Evolutionary conservation across 2,888 invertebrate species (phyloP), one percentile per base, ranked within the genome.

Genomic region (Callinectes sapidus): DNA sequence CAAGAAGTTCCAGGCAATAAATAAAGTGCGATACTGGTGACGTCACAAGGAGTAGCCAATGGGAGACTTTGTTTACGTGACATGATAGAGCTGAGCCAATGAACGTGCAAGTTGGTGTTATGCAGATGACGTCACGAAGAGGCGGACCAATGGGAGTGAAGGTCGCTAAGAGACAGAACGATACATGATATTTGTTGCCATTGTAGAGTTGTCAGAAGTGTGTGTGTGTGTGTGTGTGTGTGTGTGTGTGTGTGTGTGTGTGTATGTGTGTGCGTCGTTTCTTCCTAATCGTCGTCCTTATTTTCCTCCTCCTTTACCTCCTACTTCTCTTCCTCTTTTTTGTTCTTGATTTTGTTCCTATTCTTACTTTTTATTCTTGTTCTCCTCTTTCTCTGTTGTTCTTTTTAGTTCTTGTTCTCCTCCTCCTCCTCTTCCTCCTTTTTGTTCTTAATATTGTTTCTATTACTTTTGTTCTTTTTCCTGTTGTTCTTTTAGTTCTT

Each of bases 181-280:
- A 61, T 48, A 71, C 71, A 71, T n/a, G 10, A 71, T n/a, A 71
- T 71, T 71, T n/a, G 71, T 6, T 71, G 61, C 18, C n/a, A 8
- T 71, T 71, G 71, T 23, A 71, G 71, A 61, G 48, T 61, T 61
- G 18, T 61, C 23, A 61, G 16, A 23, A 28, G 71, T 71, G 71
- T 71, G 71, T 71, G 71, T 71, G 61, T n/a, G 71, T 71, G 28
- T n/a, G 71, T 71, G 71, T 71, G 71, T 71, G 71, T 71, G 71
- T 71, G 71, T 71, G 71, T 18, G 18, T 18, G 55, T n/a, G 66
- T 66, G n/a, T n/a, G 66, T 66, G 66, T 66, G 66, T 66, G 66
- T 66, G 66, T 66, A n/a, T 66, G 66, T 66, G 66, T 66, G 66
- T 66, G 66, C 2, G 1, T 23, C 10, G n/a, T 71, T 71, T 71